A percentile compares a stretch with the other conserved stretches of the same genome.
Conservation (phyloP, 2,113 vertebrate species). For the Ammodytes dubius region DNA sequence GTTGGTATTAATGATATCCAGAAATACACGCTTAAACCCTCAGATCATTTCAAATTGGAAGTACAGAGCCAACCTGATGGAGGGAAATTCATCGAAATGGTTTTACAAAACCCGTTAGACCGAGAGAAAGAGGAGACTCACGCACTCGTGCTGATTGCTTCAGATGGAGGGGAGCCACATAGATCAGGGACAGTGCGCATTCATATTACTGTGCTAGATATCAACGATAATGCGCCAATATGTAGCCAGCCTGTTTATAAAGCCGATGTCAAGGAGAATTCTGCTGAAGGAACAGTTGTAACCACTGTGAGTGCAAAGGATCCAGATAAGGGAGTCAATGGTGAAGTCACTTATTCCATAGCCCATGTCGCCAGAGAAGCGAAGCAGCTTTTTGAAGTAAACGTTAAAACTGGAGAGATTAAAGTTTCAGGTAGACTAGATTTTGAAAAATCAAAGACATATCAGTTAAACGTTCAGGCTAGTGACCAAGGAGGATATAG, state of each 20-base stretch:
- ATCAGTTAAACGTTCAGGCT: no score
- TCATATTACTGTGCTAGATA: constrained; percentile 76
- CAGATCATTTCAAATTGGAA: constrained; percentile 77
- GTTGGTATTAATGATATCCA: constrained; percentile 79
- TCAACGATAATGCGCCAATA: constrained; percentile 81
- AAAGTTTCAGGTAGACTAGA: no score
- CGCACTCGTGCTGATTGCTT: constrained; percentile 71
- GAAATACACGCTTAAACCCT: constrained; percentile 67
- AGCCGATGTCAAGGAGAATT: constrained; percentile 70
- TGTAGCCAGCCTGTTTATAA: constrained; percentile 79
- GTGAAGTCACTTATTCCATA: no score
- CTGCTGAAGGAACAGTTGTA: constrained; percentile 61
- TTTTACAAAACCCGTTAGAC: constrained; percentile 77
- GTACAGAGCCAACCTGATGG: constrained; percentile 61
- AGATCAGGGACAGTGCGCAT: constrained; percentile 78
- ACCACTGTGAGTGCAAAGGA: not conserved
- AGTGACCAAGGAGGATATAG: no score
- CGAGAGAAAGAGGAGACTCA: constrained; percentile 74
- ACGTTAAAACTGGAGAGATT: no score
- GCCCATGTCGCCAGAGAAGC: no score
- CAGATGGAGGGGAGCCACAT: constrained; percentile 80
- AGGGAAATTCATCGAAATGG: constrained; percentile 68
- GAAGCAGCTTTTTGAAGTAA: no score
- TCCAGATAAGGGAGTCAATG: no score
- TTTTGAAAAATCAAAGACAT: no score